These are phyloP conservation scores for Lutraria lutraria DNA, from an alignment of 2,888 invertebrate species.

Conservation along the genomic window DNA sequence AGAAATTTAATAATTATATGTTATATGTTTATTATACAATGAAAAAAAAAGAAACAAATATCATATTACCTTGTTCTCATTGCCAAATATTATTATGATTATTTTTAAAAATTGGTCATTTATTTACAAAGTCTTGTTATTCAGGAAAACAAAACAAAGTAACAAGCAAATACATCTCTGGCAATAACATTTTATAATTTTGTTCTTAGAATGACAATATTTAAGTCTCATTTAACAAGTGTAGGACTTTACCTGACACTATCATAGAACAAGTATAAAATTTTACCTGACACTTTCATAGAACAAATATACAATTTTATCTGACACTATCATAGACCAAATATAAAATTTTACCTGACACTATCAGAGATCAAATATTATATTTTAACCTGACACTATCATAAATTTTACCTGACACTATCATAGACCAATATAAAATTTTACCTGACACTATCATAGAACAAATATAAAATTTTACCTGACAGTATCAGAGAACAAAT, in stretches of 20 bases:
- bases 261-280: no score
- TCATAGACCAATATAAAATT: no score
- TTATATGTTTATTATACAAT: no score
- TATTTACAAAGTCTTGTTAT: not conserved
- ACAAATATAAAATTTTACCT: no score
- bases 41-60: no score
- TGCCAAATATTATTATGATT: not conserved
- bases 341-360: no score
- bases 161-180: not conserved
- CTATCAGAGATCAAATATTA: constrained; percentile 92
- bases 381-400: constrained; percentile 90
- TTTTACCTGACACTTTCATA: constrained; percentile 89
- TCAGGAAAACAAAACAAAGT: constrained; percentile 58
- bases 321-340: constrained; percentile 90
- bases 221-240: no score
- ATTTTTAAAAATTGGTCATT: not conserved
- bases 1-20: not conserved
- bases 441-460: constrained; percentile 89
- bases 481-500: constrained; percentile 91
- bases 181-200: no score
- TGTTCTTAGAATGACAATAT: no score
- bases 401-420: constrained; percentile 86
- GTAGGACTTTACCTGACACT: no score
- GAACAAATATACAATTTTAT: no score
- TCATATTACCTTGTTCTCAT: no score